Evolutionary conservation across 2,113 vertebrate species (phyloP).

Genomic region (Tonatia bakeri): DNA sequence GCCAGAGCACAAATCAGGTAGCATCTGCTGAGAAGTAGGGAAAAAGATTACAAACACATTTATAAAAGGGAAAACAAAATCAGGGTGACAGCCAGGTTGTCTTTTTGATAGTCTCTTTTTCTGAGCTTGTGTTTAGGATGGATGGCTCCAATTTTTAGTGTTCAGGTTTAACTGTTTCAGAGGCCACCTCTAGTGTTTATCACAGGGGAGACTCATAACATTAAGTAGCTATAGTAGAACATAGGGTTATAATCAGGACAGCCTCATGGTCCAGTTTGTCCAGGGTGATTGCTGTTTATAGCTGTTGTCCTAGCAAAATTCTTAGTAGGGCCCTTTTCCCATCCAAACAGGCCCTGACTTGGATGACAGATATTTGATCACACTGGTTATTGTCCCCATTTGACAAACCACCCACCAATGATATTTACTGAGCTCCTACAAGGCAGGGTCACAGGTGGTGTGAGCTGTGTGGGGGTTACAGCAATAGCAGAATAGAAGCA

Average conservation of each 20-base stretch:
- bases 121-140: not conserved
- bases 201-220: not conserved
- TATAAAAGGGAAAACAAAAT: conserved; percentile 52
- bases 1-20: conserved; percentile 56
- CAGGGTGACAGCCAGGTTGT: conserved; percentile 51
- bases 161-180: not conserved
- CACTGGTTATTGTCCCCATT: not conserved
- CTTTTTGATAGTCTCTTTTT: conserved; percentile 31
- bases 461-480: not conserved
- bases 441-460: not conserved
- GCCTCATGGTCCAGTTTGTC: not conserved
- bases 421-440: not conserved
- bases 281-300: not conserved
- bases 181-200: not conserved
- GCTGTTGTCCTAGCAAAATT: not conserved
- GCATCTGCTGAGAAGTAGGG: not conserved
- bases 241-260: not conserved
- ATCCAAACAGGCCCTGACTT: not conserved
- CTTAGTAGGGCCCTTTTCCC: not conserved
- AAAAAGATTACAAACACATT: conserved; percentile 13
- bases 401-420: not conserved
- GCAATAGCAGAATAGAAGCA: not conserved
- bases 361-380: not conserved
- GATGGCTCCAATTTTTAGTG: not conserved
- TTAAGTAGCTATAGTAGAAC: not conserved